Conservation (phyloP, 2,113 vertebrate genomes). For the Perca flavescens region DNA sequence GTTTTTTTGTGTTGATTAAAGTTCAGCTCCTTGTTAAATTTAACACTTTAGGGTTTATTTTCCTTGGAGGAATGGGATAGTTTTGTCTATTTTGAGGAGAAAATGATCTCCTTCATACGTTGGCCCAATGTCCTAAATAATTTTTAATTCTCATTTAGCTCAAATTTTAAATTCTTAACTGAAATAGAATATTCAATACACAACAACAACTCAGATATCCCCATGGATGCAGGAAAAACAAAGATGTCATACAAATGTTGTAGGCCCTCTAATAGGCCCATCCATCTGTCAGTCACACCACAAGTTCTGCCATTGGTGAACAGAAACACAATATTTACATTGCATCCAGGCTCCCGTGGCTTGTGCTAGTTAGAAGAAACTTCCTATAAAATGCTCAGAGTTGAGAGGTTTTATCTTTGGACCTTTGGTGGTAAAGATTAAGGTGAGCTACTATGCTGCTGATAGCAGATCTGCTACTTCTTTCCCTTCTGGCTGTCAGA, state of each 20-base stretch:
- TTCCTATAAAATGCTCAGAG: constrained; percentile 54
- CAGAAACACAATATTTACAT: constrained; percentile 18
- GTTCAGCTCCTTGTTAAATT: not conserved
- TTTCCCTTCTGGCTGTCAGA: constrained; percentile 62
- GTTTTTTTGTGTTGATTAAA: not conserved
- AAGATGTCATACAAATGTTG: not conserved
- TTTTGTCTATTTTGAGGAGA: not conserved
- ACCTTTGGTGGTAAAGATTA: constrained; percentile 5
- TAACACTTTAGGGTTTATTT: not conserved
- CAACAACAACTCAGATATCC: not conserved
- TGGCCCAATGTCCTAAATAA: not conserved
- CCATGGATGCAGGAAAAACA: not conserved
- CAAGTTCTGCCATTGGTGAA: constrained; percentile 54
- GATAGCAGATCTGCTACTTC: constrained; percentile 63
- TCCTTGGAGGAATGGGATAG: not conserved
- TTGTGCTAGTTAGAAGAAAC: constrained; percentile 21
- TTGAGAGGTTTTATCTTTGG: constrained; percentile 6
- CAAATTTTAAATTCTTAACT: not conserved
- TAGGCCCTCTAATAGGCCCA: constrained; percentile 16
- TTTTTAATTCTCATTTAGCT: not conserved
- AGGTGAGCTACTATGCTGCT: constrained; percentile 68
- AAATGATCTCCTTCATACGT: not conserved
- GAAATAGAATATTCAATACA: not conserved
- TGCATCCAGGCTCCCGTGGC: not conserved
- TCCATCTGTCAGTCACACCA: constrained; percentile 47